Evolutionary conservation across 2,888 invertebrate species (phyloP), one percentile per base, ranked within the genome.

Genomic region (Tachystola acroxantha): DNA sequence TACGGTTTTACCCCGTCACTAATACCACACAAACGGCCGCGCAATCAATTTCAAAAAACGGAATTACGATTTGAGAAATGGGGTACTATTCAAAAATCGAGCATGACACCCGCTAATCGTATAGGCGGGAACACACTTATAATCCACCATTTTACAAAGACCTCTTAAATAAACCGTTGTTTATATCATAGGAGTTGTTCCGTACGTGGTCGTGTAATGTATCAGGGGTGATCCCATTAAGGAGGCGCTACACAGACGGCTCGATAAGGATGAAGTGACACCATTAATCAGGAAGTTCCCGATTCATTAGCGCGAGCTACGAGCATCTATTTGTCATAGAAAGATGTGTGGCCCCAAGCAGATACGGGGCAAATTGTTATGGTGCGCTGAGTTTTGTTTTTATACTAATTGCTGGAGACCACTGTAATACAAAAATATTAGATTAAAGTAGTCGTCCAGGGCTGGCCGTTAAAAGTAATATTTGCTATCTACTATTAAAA

Each of bases 241-340:
- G 67, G 55, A 71, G 75, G 71, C 69, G 75, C 73, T 63, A 70
- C 64, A 70, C 66, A 56, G 48, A 42, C 50, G 46, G 50, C 39
- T n/a, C 57, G 81, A 82, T 81, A 82, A 79, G 64, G 56, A 52
- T 48, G 57, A 56, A 71, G 73, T 73, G 71, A 71, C 69, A 74
- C 59, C 80, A 81, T 84, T 81, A 79, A 81, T 84, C 82, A 81
- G 73, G 48, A 56, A 65, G 57, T 71, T 60, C 63, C 62, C 77
- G 75, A 74, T 82, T 84, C 81, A 81, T 84, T 84, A 81, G 65
- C 53, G 54, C 62, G 53, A 46, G 51, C 46, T 46, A 47, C 53
- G 57, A 53, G 59, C 63, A 68, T 60, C 77, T 70, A 82, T 82
- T 81, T 79, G 82, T 82, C 82, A 80, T 75, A 71, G 61, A 48